Conservation (phyloP, 2,797 vertebrate genomes). For the Pampus argenteus region DNA sequence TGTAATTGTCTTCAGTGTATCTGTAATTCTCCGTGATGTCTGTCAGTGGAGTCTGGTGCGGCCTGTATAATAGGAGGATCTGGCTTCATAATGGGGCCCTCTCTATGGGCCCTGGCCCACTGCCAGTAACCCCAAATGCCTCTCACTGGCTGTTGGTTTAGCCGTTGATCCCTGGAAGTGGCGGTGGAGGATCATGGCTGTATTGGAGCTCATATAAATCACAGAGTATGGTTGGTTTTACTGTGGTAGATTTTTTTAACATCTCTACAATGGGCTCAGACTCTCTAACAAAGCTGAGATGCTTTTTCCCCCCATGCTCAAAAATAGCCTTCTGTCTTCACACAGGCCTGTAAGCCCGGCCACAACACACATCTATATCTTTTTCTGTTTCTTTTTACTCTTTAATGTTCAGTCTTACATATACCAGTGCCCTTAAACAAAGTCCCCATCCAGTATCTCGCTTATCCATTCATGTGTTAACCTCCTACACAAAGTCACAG, state of each 20-base stretch:
- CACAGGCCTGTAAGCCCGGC: slow-evolving; percentile 47
- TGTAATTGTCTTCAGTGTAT: slow-evolving; percentile 40
- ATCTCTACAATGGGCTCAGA: slow-evolving; percentile 46
- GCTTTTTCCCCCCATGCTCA: slow-evolving; percentile 39
- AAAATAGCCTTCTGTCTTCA: slow-evolving; percentile 67
- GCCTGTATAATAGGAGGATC: slow-evolving; percentile 68
- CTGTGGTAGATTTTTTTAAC: slow-evolving; percentile 47
- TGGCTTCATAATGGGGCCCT: slow-evolving; percentile 69
- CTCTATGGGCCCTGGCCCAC: slow-evolving; percentile 67
- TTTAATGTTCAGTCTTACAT: slow-evolving; percentile 29
- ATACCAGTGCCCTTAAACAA: slow-evolving; percentile 28
- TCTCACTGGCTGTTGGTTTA: slow-evolving; percentile 77
- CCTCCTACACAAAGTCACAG: slow-evolving; percentile 56
- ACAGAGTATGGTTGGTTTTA: slow-evolving; percentile 63
- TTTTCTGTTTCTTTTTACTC: slow-evolving; percentile 47
- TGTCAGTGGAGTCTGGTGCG: slow-evolving; percentile 58
- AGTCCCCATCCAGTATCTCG: slow-evolving; percentile 28
- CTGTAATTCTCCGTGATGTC: slow-evolving; percentile 59
- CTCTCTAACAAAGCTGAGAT: slow-evolving; percentile 59
- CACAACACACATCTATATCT: slow-evolving; percentile 59
- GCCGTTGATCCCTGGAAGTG: slow-evolving; percentile 81
- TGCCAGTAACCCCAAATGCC: slow-evolving; percentile 71
- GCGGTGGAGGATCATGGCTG: slow-evolving; percentile 54
- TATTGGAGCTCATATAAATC: slow-evolving; percentile 62
- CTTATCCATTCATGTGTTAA: slow-evolving; percentile 49